These are phyloP conservation scores for Liopterus haemorrhoidalis DNA, from an alignment of 2,888 invertebrate species.

Conservation along the genomic window DNA sequence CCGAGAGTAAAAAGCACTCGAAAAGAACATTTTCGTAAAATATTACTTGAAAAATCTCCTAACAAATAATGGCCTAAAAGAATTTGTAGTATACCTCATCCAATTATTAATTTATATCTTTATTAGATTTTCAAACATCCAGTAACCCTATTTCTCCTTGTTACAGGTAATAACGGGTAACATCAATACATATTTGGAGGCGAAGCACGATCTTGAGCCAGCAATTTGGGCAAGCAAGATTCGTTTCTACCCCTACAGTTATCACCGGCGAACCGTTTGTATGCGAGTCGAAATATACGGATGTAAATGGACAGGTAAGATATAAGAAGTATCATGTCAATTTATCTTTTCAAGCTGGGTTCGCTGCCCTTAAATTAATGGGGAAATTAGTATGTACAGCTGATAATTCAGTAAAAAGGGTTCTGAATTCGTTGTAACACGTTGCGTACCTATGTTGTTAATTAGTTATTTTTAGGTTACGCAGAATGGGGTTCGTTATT, in stretches of 20 bases:
- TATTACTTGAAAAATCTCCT: slow-evolving; percentile 10
- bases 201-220: slow-evolving; percentile 70
- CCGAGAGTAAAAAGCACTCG: background rate
- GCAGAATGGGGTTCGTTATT: no score
- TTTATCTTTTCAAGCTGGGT: no score
- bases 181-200: slow-evolving; percentile 76
- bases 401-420: no score
- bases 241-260: slow-evolving; percentile 80
- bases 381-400: no score
- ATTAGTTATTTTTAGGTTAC: no score
- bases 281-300: slow-evolving; percentile 89
- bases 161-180: slow-evolving; percentile 76
- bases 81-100: background rate
- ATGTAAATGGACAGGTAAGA: slow-evolving; percentile 71
- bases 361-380: no score
- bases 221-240: slow-evolving; percentile 81
- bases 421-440: no score
- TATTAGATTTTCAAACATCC: background rate
- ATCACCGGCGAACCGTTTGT: slow-evolving; percentile 79
- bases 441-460: no score
- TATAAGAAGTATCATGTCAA: no score
- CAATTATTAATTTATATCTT: no score
- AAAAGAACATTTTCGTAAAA: slow-evolving; percentile 6
- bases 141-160: slow-evolving; percentile 8
- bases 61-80: slow-evolving; percentile 17